phyloP scores from a whole-genome alignment of 2,888 invertebrate species.

The Liopterus haemorrhoidalis region DNA sequence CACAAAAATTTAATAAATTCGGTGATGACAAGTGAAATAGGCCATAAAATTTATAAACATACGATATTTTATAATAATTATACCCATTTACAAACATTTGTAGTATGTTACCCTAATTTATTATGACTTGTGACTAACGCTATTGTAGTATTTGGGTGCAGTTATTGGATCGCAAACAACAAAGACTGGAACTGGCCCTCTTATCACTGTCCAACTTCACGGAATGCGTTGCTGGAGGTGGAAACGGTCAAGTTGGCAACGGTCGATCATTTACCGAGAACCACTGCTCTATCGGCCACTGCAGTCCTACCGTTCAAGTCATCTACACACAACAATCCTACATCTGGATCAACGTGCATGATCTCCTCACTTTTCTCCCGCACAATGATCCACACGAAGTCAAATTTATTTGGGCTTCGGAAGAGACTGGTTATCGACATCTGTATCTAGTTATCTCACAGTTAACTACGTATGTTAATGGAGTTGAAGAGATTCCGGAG shows the following conservation, averaged over 20 bases:
- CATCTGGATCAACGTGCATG: conserved; percentile 94
- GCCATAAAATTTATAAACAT: too few species aligned
- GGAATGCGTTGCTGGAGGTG: conserved; percentile 51
- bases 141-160: conserved; percentile 80
- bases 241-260: conserved; percentile 42
- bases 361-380: conserved; percentile 78
- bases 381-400: conserved; percentile 48
- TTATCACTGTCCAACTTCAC: conserved; percentile 75
- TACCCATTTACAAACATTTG: background rate
- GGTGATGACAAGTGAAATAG: too few species aligned
- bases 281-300: conserved; percentile 40
- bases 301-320: conserved; percentile 52
- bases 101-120: conserved; percentile 20
- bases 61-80: too few species aligned
- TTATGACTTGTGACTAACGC: conserved; percentile 7
- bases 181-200: conserved; percentile 74
- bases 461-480: conserved; percentile 50
- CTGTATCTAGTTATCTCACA: conserved; percentile 72
- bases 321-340: conserved; percentile 60
- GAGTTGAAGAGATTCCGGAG: conserved; percentile 50
- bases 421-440: conserved; percentile 85
- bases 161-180: conserved; percentile 81
- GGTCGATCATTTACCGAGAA: too few species aligned
- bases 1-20: too few species aligned
- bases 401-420: conserved; percentile 86